These are phyloP conservation scores for Homalodisca vitripennis DNA, from an alignment of 1,140 invertebrate genomes.

Conservation along the genomic window DNA sequence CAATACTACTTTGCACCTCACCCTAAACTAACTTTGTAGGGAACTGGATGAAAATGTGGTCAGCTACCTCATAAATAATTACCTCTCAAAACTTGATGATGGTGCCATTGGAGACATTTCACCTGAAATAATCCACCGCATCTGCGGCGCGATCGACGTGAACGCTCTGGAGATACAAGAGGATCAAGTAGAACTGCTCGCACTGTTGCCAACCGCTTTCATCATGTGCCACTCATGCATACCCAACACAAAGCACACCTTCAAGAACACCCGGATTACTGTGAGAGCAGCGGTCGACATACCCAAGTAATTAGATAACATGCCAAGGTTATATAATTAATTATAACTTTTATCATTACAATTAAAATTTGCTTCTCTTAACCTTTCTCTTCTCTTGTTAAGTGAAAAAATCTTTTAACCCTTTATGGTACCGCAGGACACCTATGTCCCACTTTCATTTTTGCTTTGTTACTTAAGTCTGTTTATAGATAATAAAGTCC, in stretches of 20 bases:
- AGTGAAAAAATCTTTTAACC: no score
- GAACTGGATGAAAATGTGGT: slow-evolving; percentile 61
- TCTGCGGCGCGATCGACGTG: slow-evolving; percentile 78
- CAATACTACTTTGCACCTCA: no score
- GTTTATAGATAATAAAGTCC: no score
- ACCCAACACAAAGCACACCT: slow-evolving; percentile 69
- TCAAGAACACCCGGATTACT: slow-evolving; percentile 61
- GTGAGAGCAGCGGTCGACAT: slow-evolving; percentile 64
- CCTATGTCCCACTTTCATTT: no score
- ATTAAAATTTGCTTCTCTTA: no score
- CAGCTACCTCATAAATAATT: slow-evolving; percentile 57
- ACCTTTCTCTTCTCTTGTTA: no score
- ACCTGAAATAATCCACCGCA: slow-evolving; percentile 59
- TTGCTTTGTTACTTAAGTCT: no score
- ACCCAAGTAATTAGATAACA: slow-evolving; percentile 54
- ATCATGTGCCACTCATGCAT: slow-evolving; percentile 75
- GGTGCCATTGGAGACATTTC: slow-evolving; percentile 52
- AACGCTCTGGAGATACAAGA: slow-evolving; percentile 68
- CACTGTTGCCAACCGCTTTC: slow-evolving; percentile 66
- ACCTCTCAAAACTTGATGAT: slow-evolving; percentile 54
- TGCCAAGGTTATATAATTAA: no score
- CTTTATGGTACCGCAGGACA: no score
- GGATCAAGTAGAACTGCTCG: slow-evolving; percentile 50
- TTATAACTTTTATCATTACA: no score
- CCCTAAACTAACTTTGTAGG: no score